Evolutionary conservation across 2,113 vertebrate genomes (phyloP), one percentile per base, ranked within the genome.

Genomic region (Aldabrachelys gigantea): DNA sequence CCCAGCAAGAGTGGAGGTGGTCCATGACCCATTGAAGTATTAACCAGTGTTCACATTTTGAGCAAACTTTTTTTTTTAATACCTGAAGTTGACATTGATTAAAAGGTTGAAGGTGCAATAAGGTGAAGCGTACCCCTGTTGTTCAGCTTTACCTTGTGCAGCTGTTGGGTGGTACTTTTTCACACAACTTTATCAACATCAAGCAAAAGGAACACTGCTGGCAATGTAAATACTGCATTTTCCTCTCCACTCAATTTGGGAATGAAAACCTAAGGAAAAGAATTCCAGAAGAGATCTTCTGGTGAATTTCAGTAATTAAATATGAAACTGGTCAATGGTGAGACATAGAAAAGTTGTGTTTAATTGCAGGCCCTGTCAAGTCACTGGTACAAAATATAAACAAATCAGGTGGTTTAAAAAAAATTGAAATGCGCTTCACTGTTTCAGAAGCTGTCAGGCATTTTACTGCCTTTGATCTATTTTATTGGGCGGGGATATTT

Each of bases 371-470:
- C 96, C 93, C 91, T 52, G 41, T 96, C 84, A 90, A 53, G 57
- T 96, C 94, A 94, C 92, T 97, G 90, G 57, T 97, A 92, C 95
- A 96, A 92, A 75, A 96, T 96, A 87, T 89, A 94, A 97, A 91
- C 53, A 95, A 98, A 90, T 95, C 41, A 87, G 19, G 65, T 85
- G 94, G 82, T 90, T 90, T 35, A 85, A 89, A 92, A 86, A 86
- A 91, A 13, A 62, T 44, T 86, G 92, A 92, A 87, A 0, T 0
- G 53, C 91, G 96, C 96, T 98, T 98, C 94, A 3, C 53, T 97
- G 90, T 98, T 97, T 98, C 94, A 94, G 97, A 98, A 98, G 97
- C 96, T 97, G 89, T 96, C 89, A 83, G 97, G 97, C 97, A 86
- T 96, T 96, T 98, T 85, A 92, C 25, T 98, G 97, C 97, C 98